These are phyloP conservation scores for Psephotus haematonotus DNA, from an alignment of 2,113 vertebrate species.

Conservation along the genomic window DNA sequence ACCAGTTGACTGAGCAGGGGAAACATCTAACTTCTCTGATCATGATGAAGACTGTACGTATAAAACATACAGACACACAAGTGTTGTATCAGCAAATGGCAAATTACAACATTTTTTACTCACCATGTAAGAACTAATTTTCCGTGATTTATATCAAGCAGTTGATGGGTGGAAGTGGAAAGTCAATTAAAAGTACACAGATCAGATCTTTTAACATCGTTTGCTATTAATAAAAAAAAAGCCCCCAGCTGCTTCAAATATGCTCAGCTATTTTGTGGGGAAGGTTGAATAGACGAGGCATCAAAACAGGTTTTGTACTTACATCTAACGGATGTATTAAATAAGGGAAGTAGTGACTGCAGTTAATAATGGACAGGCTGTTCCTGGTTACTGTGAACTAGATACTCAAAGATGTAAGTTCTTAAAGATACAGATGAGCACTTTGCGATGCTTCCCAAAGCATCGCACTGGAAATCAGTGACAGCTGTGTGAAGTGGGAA, in stretches of 20 bases:
- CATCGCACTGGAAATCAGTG: neutral
- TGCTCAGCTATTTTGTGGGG: neutral
- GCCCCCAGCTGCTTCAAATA: neutral
- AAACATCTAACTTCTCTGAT: neutral
- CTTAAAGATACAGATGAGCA: neutral
- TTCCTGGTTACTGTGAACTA: neutral
- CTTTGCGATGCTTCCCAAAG: neutral
- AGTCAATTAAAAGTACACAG: neutral
- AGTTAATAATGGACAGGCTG: neutral
- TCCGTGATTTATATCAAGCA: neutral
- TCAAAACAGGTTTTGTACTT: constrained; percentile 1
- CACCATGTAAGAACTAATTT: neutral
- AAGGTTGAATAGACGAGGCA: neutral
- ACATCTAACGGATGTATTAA: neutral
- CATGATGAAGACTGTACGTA: accelerated
- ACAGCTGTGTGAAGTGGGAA: neutral
- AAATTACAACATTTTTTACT: neutral
- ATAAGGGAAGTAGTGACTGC: constrained; percentile 5
- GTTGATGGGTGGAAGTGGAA: neutral
- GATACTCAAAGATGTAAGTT: neutral
- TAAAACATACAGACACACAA: neutral
- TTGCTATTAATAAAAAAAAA: neutral
- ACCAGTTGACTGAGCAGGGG: neutral
- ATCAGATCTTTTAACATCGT: neutral
- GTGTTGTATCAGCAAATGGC: neutral